These are phyloP conservation scores for Drosophila tani DNA, from an alignment of 1,140 invertebrate genomes.

Conservation along the genomic window DNA sequence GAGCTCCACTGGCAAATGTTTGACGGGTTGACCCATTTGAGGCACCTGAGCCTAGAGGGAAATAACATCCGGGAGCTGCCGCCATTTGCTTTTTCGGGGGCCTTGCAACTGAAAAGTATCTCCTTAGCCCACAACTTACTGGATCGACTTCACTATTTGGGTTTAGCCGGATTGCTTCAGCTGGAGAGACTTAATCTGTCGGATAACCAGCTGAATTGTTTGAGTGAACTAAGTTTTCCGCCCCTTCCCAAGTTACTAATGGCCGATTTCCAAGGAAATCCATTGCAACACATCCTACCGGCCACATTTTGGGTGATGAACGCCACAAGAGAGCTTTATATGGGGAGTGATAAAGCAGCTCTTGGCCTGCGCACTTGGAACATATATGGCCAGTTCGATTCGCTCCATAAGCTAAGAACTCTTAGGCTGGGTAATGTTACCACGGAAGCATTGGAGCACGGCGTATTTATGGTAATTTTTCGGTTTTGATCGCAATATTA, in stretches of 20 bases:
- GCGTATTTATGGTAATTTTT: constrained; percentile 85
- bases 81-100: constrained; percentile 89
- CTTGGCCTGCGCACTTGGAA: constrained; percentile 85
- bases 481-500: neutral
- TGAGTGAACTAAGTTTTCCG: constrained; percentile 90
- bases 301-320: constrained; percentile 91
- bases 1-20: constrained; percentile 90
- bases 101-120: constrained; percentile 87
- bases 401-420: constrained; percentile 86
- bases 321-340: constrained; percentile 87
- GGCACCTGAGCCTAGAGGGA: constrained; percentile 87
- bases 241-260: constrained; percentile 88
- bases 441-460: constrained; percentile 86
- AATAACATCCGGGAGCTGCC: constrained; percentile 88
- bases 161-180: constrained; percentile 88
- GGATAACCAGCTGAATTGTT: constrained; percentile 88
- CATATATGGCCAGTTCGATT: constrained; percentile 88
- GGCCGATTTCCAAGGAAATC: constrained; percentile 88
- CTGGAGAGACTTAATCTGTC: constrained; percentile 88
- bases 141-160: constrained; percentile 88
- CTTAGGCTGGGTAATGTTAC: constrained; percentile 87
- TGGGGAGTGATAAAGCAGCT: constrained; percentile 86
- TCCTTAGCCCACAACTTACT: constrained; percentile 88
- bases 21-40: constrained; percentile 87
- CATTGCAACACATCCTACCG: constrained; percentile 88